These are phyloP conservation scores for Gobio gobio DNA, from an alignment of 2,113 vertebrate species.

Conservation along the genomic window DNA sequence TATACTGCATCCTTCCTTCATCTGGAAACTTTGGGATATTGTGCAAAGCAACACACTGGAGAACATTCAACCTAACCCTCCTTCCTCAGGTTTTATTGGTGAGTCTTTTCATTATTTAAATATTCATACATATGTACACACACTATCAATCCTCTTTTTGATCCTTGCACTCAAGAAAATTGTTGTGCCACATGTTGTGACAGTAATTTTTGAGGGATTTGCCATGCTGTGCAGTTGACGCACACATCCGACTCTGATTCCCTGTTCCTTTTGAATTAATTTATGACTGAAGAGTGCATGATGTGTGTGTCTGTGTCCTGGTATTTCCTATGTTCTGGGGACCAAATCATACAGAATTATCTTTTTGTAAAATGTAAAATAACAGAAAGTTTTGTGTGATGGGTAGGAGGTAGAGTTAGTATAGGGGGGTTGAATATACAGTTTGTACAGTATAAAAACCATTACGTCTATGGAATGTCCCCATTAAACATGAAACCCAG, in stretches of 20 bases:
- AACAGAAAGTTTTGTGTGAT: too few species aligned
- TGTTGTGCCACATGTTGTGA: neutral
- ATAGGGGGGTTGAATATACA: too few species aligned
- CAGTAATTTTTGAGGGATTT: neutral
- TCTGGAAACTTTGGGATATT: slow-evolving; percentile 90
- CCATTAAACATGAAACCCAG: too few species aligned
- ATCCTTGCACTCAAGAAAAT: neutral
- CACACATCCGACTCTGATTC: neutral
- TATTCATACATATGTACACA: neutral
- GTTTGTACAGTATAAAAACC: too few species aligned
- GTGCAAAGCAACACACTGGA: slow-evolving; percentile 87
- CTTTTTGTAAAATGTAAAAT: too few species aligned
- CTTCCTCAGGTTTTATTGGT: slow-evolving; percentile 91
- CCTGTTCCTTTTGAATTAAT: neutral
- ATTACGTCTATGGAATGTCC: too few species aligned
- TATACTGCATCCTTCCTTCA: slow-evolving; percentile 87
- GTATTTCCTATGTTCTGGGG: too few species aligned
- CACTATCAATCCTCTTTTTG: neutral
- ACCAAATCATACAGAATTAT: too few species aligned
- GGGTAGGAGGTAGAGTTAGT: too few species aligned
- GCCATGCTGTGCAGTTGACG: slow-evolving; percentile 11
- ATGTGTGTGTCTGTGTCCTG: neutral
- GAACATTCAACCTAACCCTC: slow-evolving; percentile 87
- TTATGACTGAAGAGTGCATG: neutral
- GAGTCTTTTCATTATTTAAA: slow-evolving; percentile 53